Evolutionary conservation across 2,888 invertebrate genomes (phyloP).

Genomic region (Apoderus coryli): DNA sequence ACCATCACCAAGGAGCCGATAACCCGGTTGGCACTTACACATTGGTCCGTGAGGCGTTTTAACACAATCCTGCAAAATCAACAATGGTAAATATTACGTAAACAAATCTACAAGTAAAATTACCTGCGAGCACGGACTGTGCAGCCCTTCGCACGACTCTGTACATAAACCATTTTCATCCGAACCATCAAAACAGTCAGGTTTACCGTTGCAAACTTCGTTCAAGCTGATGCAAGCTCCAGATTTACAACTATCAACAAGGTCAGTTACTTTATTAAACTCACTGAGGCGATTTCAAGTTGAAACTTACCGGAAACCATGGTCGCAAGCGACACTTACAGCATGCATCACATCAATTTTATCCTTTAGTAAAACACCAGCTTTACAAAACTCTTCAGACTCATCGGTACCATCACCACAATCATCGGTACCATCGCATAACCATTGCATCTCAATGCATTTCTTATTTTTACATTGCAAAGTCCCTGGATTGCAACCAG

Average conservation of each 20-base stretch:
- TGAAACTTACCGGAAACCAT: constrained; percentile 31
- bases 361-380: too few species aligned
- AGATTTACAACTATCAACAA: constrained; percentile 34
- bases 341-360: too few species aligned
- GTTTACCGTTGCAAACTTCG: constrained; percentile 45
- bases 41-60: constrained; percentile 50
- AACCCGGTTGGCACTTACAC: constrained; percentile 52
- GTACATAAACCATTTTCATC: constrained; percentile 57
- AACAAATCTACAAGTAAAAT: too few species aligned
- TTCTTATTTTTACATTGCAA: constrained; percentile 43
- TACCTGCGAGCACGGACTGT: constrained; percentile 38
- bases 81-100: too few species aligned
- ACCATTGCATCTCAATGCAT: constrained; percentile 43
- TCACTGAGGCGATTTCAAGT: too few species aligned
- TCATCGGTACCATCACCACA: constrained; percentile 66
- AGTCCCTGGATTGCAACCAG: constrained; percentile 32
- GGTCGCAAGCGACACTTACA: too few species aligned
- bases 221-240: constrained; percentile 51
- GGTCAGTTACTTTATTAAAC: not conserved
- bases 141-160: constrained; percentile 31
- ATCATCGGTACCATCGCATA: constrained; percentile 47
- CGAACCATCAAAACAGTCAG: constrained; percentile 51
- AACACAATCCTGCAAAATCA: constrained; percentile 44
- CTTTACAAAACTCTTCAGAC: constrained; percentile 15
- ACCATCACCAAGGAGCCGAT: constrained; percentile 35